Evolutionary conservation across 2,888 invertebrate species (phyloP).

Genomic region (Sussaba pulchella): DNA sequence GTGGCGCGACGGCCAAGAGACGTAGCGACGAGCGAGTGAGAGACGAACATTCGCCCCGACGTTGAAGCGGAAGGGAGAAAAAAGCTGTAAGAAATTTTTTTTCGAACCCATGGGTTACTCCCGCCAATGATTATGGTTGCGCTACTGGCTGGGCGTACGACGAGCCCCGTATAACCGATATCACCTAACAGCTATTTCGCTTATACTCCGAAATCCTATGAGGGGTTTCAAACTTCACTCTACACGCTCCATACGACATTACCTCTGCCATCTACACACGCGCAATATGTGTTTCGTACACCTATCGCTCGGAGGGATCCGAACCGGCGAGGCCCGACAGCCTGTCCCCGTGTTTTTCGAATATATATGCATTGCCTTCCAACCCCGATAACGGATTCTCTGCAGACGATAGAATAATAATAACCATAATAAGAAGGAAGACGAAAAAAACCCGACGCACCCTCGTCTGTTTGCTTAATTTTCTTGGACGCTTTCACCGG

Average conservation of each 20-base stretch:
- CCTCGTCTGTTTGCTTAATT: slow-evolving; percentile 10
- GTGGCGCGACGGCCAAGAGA: slow-evolving; percentile 65
- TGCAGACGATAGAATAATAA: slow-evolving; percentile 12
- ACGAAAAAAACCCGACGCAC: no score
- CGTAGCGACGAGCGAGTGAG: slow-evolving; percentile 48
- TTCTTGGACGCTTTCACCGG: background rate
- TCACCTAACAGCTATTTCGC: slow-evolving; percentile 83
- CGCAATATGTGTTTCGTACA: slow-evolving; percentile 39
- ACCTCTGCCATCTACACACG: slow-evolving; percentile 17
- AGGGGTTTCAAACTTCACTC: slow-evolving; percentile 37
- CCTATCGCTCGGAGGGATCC: slow-evolving; percentile 15
- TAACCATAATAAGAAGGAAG: no score
- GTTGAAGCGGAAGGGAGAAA: slow-evolving; percentile 47
- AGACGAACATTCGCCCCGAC: slow-evolving; percentile 15
- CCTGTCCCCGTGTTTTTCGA: slow-evolving; percentile 58
- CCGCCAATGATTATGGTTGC: slow-evolving; percentile 26
- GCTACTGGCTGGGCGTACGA: slow-evolving; percentile 62
- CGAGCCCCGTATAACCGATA: slow-evolving; percentile 81
- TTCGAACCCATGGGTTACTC: slow-evolving; percentile 21
- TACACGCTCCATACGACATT: slow-evolving; percentile 34
- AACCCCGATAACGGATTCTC: slow-evolving; percentile 63
- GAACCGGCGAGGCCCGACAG: slow-evolving; percentile 12
- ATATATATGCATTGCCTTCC: slow-evolving; percentile 77
- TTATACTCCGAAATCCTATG: slow-evolving; percentile 73
- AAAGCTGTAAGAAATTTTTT: slow-evolving; percentile 39